Evolutionary conservation across 2,113 vertebrate species (phyloP).

Genomic region (Cyanoliseus patagonus): DNA sequence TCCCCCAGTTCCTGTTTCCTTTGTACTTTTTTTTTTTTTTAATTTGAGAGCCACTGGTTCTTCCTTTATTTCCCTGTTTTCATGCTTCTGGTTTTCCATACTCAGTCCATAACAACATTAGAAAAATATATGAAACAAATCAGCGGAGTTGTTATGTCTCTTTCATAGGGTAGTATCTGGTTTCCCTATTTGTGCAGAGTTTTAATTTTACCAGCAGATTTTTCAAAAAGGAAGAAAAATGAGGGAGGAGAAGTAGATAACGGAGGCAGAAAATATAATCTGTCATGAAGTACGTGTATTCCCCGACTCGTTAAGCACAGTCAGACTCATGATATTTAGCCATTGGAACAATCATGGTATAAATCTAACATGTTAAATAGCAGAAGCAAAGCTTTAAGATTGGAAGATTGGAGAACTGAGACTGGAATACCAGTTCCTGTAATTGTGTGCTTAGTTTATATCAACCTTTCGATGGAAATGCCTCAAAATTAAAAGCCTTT

Average conservation of each 20-base stretch:
- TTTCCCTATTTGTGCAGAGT: neutral
- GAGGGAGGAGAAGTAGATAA: neutral
- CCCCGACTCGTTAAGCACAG: neutral
- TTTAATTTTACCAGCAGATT: neutral
- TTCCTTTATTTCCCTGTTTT: neutral
- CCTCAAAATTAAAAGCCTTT: neutral
- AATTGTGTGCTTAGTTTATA: neutral
- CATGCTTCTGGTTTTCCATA: neutral
- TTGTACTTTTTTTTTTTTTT: neutral
- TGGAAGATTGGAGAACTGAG: neutral
- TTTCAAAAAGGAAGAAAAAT: neutral
- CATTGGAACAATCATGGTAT: neutral
- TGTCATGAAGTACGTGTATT: neutral
- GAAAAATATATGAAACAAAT: neutral
- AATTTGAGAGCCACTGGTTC: neutral
- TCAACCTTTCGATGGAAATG: neutral
- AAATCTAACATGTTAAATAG: neutral
- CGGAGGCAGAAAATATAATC: neutral
- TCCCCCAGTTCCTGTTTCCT: neutral
- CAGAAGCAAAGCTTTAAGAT: neutral
- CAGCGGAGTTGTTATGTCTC: neutral
- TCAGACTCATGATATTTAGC: neutral
- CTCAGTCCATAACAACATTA: neutral
- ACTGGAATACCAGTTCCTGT: neutral
- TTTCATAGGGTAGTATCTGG: neutral